Base-by-base conservation (phyloP, 2,113 vertebrate species). In the Lophius piscatorius region DNA sequence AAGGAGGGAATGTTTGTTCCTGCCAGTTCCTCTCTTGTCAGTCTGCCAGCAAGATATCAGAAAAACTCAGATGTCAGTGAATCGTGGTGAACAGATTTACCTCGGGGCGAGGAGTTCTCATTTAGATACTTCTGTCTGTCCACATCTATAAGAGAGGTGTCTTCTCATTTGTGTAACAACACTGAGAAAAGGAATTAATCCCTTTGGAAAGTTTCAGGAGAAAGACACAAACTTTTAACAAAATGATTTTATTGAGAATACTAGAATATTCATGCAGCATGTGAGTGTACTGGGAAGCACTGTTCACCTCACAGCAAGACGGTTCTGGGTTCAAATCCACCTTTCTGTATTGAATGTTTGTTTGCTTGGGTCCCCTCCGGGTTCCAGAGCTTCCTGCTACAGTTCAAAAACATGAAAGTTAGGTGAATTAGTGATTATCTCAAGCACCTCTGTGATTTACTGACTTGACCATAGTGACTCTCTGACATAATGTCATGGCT, bases 11-110 rank as follows among this genome's bases (percentile, higher is more conserved):
- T 73, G 41, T 69, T 75, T 73, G 26, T 78, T 64, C 65, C 71
- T 80, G 78, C 62, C 48, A 81, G 82, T 64, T 54, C 61, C 62
- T 47, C 55, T 64, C 36, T 71, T 73, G 68, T 60, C 66, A 58
- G 49, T 70, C 62, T 80, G 76, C 70, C 56, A 80, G 76, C 54
- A 63, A 23, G 22, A 70, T 82, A 82, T 84, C 66, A 57, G 39
- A 47, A 38, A 67, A 64, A 63, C 50, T 45, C 40, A 63, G 55
- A 74, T 52, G 63, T 39, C 18, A 48, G 44, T 45, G 18, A 76
- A 76, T 60, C n/a, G 61, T 66, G 47, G 11, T 78, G 64, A 52
- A 72, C 61, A 57, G 36, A 75, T 63, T 55, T 26, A 56, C 46
- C 22, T 60, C 51, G 24, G 45, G 40, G 59, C 54, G 59, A 45